A percentile compares a stretch with the other conserved stretches of the same genome.
These are phyloP conservation scores for Holacanthella duospinosa DNA, from an alignment of 2,888 invertebrate species.

Conservation along the genomic window DNA sequence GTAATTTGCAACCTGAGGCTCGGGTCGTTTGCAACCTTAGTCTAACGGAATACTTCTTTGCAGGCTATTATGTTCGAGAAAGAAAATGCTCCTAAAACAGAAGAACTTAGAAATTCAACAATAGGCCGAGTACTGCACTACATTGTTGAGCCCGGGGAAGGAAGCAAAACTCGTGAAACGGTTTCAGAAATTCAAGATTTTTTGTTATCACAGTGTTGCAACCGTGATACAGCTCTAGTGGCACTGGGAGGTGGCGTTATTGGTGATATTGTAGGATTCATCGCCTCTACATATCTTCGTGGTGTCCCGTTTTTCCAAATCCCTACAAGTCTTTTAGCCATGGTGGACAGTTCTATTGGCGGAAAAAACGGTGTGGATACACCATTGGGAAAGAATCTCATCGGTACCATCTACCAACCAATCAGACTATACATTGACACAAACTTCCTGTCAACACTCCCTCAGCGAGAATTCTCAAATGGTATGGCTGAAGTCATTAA, in stretches of 20 bases:
- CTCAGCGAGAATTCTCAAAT: constrained; percentile 4
- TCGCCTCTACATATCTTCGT: constrained; percentile 10
- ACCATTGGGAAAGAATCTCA: constrained; percentile 5
- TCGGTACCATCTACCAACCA: constrained; percentile 8
- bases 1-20: no score
- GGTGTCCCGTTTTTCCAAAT: constrained; percentile 5
- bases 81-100: no score
- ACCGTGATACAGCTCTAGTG: background rate
- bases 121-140: no score
- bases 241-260: constrained; percentile 8
- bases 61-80: no score
- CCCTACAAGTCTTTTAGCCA: constrained; percentile 8
- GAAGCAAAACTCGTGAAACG: background rate
- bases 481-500: constrained; percentile 11
- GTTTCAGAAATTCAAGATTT: background rate
- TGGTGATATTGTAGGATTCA: constrained; percentile 7
- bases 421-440: background rate
- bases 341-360: constrained; percentile 9
- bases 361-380: constrained; percentile 5
- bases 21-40: no score
- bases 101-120: no score
- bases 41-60: no score
- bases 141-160: background rate
- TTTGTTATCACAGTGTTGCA: background rate
- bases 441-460: background rate